phyloP scores from a whole-genome alignment of 2,797 vertebrate species.

The Anableps anableps region DNA sequence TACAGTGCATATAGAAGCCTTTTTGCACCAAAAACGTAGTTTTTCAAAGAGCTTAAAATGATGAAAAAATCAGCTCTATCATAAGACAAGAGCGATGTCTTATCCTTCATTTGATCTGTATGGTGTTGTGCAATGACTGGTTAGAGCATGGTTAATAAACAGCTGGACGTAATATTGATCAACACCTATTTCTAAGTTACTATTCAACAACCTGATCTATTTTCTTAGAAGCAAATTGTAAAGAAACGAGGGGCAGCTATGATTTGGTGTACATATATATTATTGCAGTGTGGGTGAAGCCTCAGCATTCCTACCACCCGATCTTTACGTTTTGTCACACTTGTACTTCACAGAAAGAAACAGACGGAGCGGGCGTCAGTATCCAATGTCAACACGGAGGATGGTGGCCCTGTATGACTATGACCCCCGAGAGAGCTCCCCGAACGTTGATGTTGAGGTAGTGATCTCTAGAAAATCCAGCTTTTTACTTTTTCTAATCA shows the following conservation, averaged over 20 bases:
- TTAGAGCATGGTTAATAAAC: background rate
- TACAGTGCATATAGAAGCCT: background rate
- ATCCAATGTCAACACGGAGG: slow-evolving; percentile 82
- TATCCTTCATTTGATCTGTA: background rate
- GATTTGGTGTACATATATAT: slow-evolving; percentile 7
- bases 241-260: background rate
- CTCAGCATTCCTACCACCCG: background rate
- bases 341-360: slow-evolving; percentile 84
- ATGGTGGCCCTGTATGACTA: slow-evolving; percentile 98
- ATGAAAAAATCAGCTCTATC: background rate
- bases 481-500: background rate
- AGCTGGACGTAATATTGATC: background rate
- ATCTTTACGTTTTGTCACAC: slow-evolving; percentile 8
- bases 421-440: slow-evolving; percentile 95
- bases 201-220: background rate
- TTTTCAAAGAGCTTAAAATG: background rate
- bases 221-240: background rate
- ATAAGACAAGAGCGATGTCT: background rate
- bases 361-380: slow-evolving; percentile 85
- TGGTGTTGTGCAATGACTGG: background rate
- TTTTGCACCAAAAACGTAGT: background rate
- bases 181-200: too few species aligned
- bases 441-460: slow-evolving; percentile 99
- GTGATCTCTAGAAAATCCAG: slow-evolving; percentile 6
- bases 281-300: slow-evolving; percentile 7